Evolutionary conservation across 1,140 invertebrate genomes (phyloP), one percentile per base, ranked within the genome.

Genomic region (Periplaneta americana): DNA sequence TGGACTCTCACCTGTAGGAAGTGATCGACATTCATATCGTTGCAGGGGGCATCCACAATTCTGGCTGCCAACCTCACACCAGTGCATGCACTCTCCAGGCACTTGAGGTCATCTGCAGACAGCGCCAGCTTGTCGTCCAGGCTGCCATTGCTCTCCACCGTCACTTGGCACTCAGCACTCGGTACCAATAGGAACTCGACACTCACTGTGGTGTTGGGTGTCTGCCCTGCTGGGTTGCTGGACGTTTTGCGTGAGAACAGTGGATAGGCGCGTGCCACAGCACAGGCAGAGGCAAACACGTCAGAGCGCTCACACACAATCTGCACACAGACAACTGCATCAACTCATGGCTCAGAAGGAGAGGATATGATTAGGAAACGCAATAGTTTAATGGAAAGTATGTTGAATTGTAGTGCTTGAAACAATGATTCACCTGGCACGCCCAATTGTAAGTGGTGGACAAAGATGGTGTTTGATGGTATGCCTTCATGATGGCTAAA

Each of bases 21-120:
- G 78, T 91, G 88, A 86, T 94, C 92, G 1, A 96, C 95, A 84
- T 95, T 93, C 95, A 97, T 96, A 83, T 96, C 92, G 87, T 93
- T 95, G 86, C 95, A 95, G 1, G 96, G 96, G 28, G 92, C 94
- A 87, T 97, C 96, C 0, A 96, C 94, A 85, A 97, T 95, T 83
- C 91, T 90, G 10, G 96, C 95, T 1, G 95, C 90, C n/a, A 95
- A 88, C 39, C 95, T 88, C 9, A 96, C 91, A 9, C 91, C 92
- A 80, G 91, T 87, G 0, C 92, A 91, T 0, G 92, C 90, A 80
- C 91, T 88, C 75, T 92, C 89, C 22, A 96, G 86, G 82, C 92
- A 92, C 75, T 88, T 84, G 10, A 95, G 83, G 82, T 96, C 95
- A 31, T 91, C 90, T 0, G 87, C 85, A 22, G 88, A 88, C 6